Conservation (phyloP, 2,888 invertebrate genomes). For the Drosophila birchii region DNA sequence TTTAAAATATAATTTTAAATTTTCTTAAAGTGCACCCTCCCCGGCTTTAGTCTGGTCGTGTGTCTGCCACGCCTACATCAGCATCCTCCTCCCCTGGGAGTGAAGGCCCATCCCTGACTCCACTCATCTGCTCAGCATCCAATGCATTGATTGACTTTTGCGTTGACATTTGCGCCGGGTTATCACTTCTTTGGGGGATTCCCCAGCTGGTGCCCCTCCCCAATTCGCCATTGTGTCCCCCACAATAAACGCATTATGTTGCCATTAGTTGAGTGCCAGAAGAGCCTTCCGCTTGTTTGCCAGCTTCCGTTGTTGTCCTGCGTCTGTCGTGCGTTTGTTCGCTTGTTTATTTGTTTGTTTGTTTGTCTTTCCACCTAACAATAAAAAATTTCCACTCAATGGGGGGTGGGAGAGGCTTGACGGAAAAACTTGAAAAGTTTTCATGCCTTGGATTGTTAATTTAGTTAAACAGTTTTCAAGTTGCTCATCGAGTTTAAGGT, state of each 20-base stretch:
- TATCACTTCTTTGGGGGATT: slow-evolving; percentile 56
- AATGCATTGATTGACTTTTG: slow-evolving; percentile 74
- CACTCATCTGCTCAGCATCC: slow-evolving; percentile 26
- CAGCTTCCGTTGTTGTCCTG: slow-evolving; percentile 69
- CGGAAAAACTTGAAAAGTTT: slow-evolving; percentile 58
- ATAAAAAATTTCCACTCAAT: slow-evolving; percentile 62
- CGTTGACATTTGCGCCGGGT: slow-evolving; percentile 75
- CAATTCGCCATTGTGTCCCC: slow-evolving; percentile 47
- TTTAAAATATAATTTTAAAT: background rate
- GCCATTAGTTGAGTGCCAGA: slow-evolving; percentile 81
- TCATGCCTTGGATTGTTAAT: slow-evolving; percentile 76
- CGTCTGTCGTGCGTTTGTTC: slow-evolving; percentile 43
- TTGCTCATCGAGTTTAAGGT: slow-evolving; percentile 23
- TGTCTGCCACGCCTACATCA: slow-evolving; percentile 42
- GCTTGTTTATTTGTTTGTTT: slow-evolving; percentile 28
- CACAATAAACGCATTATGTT: slow-evolving; percentile 80
- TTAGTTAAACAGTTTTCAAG: slow-evolving; percentile 65
- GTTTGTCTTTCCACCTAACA: slow-evolving; percentile 53
- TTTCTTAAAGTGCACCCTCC: slow-evolving; percentile 5
- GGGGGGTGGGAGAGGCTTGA: slow-evolving; percentile 16
- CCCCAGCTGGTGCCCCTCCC: slow-evolving; percentile 43
- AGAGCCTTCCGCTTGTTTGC: slow-evolving; percentile 79
- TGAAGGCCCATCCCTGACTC: background rate
- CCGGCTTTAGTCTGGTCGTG: slow-evolving; percentile 40
- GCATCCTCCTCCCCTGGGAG: slow-evolving; percentile 1